A percentile compares a stretch with the other conserved stretches of the same genome.
Evolutionary conservation across 2,113 vertebrate genomes (phyloP).

Genomic region (Glaucidium brasilianum): DNA sequence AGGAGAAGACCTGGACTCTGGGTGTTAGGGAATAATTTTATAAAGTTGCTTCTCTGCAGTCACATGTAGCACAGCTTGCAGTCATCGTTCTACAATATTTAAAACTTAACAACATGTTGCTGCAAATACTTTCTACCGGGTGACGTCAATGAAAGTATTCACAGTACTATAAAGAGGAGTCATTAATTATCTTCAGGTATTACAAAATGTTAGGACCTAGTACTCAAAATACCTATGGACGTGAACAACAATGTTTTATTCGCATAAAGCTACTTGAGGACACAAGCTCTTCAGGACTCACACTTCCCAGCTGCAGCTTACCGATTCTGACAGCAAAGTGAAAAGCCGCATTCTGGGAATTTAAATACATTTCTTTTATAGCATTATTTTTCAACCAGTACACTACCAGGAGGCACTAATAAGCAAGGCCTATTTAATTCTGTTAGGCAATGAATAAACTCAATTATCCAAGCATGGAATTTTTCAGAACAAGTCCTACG

Average conservation of each 20-base stretch:
- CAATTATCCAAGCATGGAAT: not conserved
- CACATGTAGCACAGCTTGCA: not conserved
- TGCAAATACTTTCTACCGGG: not conserved
- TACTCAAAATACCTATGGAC: not conserved
- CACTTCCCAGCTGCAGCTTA: not conserved
- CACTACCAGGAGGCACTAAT: not conserved
- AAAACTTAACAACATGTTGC: conserved; percentile 12
- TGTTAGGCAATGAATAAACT: not conserved
- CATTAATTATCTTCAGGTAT: conserved; percentile 8
- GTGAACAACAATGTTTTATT: not conserved
- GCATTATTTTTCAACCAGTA: not conserved
- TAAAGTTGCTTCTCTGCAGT: not conserved
- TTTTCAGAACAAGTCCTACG: not conserved
- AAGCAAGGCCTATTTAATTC: not conserved
- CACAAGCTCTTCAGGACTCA: not conserved
- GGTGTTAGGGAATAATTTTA: not conserved
- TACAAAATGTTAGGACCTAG: not conserved
- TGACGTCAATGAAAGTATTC: not conserved
- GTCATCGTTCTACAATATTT: not conserved
- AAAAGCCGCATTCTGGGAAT: not conserved
- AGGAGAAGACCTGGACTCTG: not conserved
- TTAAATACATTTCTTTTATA: not conserved
- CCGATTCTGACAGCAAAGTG: not conserved
- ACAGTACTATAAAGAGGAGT: not conserved
- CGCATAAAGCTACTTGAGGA: not conserved